Percentiles rank a stretch among this genome's conserved stretches.
These are phyloP conservation scores for Oreochromis spilurus DNA, from an alignment of 2,113 vertebrate genomes.

Conservation along the genomic window DNA sequence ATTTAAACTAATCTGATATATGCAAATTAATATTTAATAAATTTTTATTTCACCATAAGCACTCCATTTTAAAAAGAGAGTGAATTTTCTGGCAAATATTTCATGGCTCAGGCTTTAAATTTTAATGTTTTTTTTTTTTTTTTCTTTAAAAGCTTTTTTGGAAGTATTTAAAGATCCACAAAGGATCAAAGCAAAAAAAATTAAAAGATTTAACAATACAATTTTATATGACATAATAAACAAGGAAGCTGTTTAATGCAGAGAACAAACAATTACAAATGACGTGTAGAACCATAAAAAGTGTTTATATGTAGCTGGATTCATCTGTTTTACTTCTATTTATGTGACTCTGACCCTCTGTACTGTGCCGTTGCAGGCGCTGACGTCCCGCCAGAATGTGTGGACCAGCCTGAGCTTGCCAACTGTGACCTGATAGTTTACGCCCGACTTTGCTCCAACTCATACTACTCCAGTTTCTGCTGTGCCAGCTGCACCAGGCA, in stretches of 20 bases:
- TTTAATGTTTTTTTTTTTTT: neutral
- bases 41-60: neutral
- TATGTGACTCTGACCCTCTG: neutral
- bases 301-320: neutral
- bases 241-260: neutral
- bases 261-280: neutral
- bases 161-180: neutral
- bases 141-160: neutral
- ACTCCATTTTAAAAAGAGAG: neutral
- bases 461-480: conserved; percentile 93
- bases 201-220: neutral
- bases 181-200: neutral
- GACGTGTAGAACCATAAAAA: neutral
- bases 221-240: neutral
- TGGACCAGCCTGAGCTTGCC: conserved; percentile 88
- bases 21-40: neutral
- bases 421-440: conserved; percentile 91
- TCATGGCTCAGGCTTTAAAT: neutral
- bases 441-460: conserved; percentile 85
- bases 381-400: conserved; percentile 69
- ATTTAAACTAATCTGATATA: neutral
- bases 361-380: neutral
- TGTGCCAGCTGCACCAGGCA: conserved; percentile 85
- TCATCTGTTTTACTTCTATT: neutral
- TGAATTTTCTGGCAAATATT: neutral